Evolutionary conservation across 2,113 vertebrate genomes (phyloP).

Genomic region (Oncorhynchus gorbuscha): DNA sequence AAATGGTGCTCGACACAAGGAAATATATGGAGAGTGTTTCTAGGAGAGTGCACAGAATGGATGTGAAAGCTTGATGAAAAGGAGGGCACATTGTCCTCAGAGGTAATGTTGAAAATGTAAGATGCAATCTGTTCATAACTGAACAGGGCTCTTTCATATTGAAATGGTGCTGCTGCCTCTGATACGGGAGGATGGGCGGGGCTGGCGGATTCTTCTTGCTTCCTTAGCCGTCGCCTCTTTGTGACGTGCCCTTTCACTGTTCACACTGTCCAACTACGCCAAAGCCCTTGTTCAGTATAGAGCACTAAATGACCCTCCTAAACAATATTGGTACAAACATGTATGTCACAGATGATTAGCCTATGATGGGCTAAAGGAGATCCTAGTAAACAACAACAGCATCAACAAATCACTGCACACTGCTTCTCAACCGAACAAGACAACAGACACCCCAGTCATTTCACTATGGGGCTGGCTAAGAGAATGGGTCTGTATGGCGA

Average conservation of each 20-base stretch:
- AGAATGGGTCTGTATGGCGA: constrained; percentile 51
- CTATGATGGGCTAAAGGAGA: too few species aligned
- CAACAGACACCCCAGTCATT: constrained; percentile 39
- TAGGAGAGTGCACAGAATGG: constrained; percentile 37
- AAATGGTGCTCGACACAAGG: constrained; percentile 4
- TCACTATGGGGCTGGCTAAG: constrained; percentile 38
- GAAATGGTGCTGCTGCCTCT: constrained; percentile 51
- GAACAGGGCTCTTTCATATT: constrained; percentile 63
- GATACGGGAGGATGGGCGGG: constrained; percentile 54
- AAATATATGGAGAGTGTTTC: constrained; percentile 42
- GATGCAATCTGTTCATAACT: constrained; percentile 60
- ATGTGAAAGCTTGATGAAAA: constrained; percentile 42
- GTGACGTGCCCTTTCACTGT: constrained; percentile 53
- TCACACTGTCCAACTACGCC: constrained; percentile 48
- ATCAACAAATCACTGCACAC: constrained; percentile 10
- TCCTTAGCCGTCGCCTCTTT: constrained; percentile 63
- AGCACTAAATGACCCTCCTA: constrained; percentile 37
- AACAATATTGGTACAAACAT: constrained; percentile 21
- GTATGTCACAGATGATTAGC: too few species aligned
- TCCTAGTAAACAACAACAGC: constrained; percentile 5
- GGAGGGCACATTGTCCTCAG: constrained; percentile 35
- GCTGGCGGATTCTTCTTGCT: constrained; percentile 56
- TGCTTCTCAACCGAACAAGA: constrained; percentile 41
- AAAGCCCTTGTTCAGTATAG: constrained; percentile 31
- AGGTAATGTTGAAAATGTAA: constrained; percentile 40